Evolutionary conservation across 64 coral and sea anemone genomes (phyloP).

Genomic region (Trachythela sp.): DNA sequence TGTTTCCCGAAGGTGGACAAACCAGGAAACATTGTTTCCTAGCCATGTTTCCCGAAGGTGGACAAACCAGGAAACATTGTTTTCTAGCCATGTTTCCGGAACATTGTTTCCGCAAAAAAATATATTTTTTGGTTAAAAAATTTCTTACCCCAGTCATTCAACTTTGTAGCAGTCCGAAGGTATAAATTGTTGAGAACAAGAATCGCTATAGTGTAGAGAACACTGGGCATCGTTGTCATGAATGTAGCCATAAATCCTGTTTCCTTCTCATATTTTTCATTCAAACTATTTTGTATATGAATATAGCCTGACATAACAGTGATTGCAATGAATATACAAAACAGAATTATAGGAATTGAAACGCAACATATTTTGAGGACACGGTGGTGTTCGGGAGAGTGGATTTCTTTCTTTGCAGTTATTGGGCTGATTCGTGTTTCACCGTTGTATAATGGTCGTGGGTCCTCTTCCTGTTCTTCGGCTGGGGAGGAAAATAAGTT

Average conservation of each 20-base stretch:
- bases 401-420: constrained; percentile 63
- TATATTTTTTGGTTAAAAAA: not conserved
- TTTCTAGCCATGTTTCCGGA: too few relatives aligned
- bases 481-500: constrained; percentile 21
- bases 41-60: too few relatives aligned
- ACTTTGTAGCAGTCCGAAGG: constrained; percentile 59
- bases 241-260: constrained; percentile 64
- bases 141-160: constrained; percentile 93
- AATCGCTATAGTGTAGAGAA: constrained; percentile 72
- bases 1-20: too few relatives aligned
- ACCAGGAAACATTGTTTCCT: too few relatives aligned
- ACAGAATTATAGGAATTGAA: constrained; percentile 66
- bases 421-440: constrained; percentile 73
- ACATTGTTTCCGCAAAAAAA: too few relatives aligned
- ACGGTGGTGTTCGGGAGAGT: constrained; percentile 66
- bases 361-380: constrained; percentile 76
- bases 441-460: constrained; percentile 74
- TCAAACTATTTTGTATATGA: constrained; percentile 62
- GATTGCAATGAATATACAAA: constrained; percentile 78
- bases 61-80: too few relatives aligned
- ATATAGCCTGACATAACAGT: constrained; percentile 71
- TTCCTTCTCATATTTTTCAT: constrained; percentile 59
- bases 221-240: constrained; percentile 71
- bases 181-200: constrained; percentile 79
- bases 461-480: constrained; percentile 66